Conservation (phyloP, 2,113 vertebrate species). For the Callorhinus ursinus region DNA sequence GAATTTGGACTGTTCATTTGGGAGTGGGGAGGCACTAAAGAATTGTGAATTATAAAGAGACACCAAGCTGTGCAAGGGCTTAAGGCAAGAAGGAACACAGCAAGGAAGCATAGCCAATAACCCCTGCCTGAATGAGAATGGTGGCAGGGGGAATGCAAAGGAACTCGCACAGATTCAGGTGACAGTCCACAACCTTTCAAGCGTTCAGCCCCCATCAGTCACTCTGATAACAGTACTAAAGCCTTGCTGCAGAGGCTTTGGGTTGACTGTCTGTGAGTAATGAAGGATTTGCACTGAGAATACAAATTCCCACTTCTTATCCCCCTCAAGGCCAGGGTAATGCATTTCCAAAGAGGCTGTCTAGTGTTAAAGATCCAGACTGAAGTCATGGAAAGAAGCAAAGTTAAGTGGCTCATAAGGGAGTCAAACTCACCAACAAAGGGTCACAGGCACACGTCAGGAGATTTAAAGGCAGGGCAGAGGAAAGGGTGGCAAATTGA, state of each 20-base stretch:
- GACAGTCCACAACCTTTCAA: background rate
- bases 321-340: slow-evolving; percentile 12
- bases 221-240: background rate
- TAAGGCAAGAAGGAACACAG: background rate
- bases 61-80: background rate
- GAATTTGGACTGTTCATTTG: slow-evolving; percentile 5
- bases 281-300: slow-evolving; percentile 59
- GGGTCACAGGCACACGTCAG: background rate
- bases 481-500: background rate
- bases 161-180: background rate
- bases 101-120: background rate
- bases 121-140: background rate
- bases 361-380: slow-evolving; percentile 29
- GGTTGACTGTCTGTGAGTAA: background rate
- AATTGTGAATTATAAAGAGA: slow-evolving; percentile 24
- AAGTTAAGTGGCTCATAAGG: slow-evolving; percentile 37
- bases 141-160: background rate
- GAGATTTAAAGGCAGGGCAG: background rate
- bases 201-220: slow-evolving; percentile 46
- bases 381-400: slow-evolving; percentile 34
- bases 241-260: background rate
- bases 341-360: slow-evolving; percentile 52
- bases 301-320: slow-evolving; percentile 61
- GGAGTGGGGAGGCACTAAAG: background rate
- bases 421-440: slow-evolving; percentile 42